Conservation (phyloP, 2,113 vertebrate species). For the Protobothrops flavoviridis region DNA sequence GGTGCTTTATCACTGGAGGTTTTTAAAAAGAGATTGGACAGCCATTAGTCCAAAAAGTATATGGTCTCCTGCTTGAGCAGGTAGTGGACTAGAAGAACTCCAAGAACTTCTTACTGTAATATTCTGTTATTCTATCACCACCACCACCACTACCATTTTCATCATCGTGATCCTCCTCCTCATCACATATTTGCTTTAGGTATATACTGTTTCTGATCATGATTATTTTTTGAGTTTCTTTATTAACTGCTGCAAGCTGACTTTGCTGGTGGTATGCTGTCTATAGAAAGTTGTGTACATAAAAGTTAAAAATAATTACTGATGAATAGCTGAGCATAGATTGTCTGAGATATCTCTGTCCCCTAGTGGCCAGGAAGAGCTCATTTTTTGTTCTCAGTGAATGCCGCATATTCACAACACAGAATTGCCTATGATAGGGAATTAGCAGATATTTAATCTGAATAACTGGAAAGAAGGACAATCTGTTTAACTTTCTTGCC, state of each 20-base stretch:
- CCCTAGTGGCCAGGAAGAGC: neutral
- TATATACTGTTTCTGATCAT: neutral
- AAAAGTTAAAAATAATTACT: neutral
- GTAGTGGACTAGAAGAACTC: no score
- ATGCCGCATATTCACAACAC: neutral
- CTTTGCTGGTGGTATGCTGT: neutral
- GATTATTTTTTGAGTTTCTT: neutral
- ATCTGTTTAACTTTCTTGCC: neutral
- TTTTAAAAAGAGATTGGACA: no score
- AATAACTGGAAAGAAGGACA: neutral
- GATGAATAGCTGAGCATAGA: neutral
- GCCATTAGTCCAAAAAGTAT: no score
- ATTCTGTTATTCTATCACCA: no score
- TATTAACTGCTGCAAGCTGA: neutral
- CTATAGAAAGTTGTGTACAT: neutral
- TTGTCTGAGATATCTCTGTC: neutral
- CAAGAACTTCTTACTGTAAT: no score
- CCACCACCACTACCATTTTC: no score
- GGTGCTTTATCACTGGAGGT: no score
- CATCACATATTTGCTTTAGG: neutral
- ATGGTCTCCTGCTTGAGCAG: no score
- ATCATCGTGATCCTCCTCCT: no score
- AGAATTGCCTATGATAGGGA: neutral
- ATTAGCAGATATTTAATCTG: neutral
- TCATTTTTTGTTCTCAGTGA: neutral